A percentile compares a stretch with the other conserved stretches of the same genome.
Evolutionary conservation across 2,113 vertebrate genomes (phyloP).

Genomic region (Nanorana parkeri): DNA sequence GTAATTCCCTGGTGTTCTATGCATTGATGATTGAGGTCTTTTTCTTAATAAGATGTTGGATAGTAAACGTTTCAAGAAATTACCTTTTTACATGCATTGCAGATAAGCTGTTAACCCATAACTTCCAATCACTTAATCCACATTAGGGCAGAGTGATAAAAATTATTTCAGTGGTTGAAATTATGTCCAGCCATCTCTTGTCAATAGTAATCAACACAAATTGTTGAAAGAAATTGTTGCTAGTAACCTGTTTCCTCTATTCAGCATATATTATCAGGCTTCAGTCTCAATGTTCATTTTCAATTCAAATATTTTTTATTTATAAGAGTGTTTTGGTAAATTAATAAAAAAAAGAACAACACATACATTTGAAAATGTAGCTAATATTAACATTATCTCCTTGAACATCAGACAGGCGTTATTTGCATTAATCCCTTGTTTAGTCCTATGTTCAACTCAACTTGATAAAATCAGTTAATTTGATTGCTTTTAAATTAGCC

Average conservation of each 20-base stretch:
- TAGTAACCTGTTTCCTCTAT: not conserved
- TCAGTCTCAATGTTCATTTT: not conserved
- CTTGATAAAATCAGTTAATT: too few species aligned
- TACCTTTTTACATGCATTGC: slow-evolving; percentile 57
- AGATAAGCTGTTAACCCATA: slow-evolving; percentile 51
- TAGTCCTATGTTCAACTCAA: too few species aligned
- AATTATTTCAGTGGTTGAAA: slow-evolving; percentile 46
- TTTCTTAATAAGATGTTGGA: slow-evolving; percentile 57
- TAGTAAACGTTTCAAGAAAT: slow-evolving; percentile 54
- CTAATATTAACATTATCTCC: too few species aligned
- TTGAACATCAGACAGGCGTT: too few species aligned
- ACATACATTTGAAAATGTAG: too few species aligned
- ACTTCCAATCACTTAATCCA: slow-evolving; percentile 45
- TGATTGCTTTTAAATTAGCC: too few species aligned
- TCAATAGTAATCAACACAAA: slow-evolving; percentile 30
- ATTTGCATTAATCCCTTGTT: too few species aligned
- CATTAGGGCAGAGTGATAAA: slow-evolving; percentile 40
- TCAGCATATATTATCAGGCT: not conserved
- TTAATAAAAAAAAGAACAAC: too few species aligned
- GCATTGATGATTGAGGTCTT: slow-evolving; percentile 55
- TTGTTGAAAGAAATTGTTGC: slow-evolving; percentile 3
- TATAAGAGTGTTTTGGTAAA: not conserved
- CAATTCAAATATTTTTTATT: not conserved
- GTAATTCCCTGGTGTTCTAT: slow-evolving; percentile 54
- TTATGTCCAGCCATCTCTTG: slow-evolving; percentile 27